Conservation (phyloP, 2,888 invertebrate genomes). For the Pristionchus japonicus region DNA sequence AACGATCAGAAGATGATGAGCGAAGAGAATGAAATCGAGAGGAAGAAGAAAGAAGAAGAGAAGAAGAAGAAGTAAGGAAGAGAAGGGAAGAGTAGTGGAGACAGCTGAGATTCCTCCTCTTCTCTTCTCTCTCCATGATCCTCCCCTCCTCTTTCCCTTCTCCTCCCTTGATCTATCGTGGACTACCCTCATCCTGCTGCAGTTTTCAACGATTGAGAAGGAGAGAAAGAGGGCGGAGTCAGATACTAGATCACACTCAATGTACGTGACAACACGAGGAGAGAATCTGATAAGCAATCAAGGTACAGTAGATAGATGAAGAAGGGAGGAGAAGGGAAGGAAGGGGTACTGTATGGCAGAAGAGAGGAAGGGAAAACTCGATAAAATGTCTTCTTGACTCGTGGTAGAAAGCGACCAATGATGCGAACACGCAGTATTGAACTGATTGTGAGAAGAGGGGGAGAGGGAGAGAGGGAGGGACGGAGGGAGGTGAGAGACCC, state of each 20-base stretch:
- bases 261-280: neutral
- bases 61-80: neutral
- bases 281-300: neutral
- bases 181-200: neutral
- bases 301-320: neutral
- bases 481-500: neutral
- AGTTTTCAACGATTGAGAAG: neutral
- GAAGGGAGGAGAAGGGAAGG: neutral
- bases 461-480: neutral
- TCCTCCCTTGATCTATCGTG: neutral
- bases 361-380: neutral
- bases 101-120: conserved; percentile 23
- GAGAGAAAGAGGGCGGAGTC: neutral
- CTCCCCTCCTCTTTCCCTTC: neutral
- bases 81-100: neutral
- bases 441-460: neutral
- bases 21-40: neutral
- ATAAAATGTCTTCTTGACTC: conserved; percentile 21
- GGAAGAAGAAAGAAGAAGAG: neutral
- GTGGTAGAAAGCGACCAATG: neutral
- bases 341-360: neutral
- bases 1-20: neutral
- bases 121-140: conserved; percentile 1
- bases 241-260: neutral
- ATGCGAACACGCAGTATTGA: conserved; percentile 7